Conservation (phyloP, 2,113 vertebrate species). For the Thunnus thynnus region DNA sequence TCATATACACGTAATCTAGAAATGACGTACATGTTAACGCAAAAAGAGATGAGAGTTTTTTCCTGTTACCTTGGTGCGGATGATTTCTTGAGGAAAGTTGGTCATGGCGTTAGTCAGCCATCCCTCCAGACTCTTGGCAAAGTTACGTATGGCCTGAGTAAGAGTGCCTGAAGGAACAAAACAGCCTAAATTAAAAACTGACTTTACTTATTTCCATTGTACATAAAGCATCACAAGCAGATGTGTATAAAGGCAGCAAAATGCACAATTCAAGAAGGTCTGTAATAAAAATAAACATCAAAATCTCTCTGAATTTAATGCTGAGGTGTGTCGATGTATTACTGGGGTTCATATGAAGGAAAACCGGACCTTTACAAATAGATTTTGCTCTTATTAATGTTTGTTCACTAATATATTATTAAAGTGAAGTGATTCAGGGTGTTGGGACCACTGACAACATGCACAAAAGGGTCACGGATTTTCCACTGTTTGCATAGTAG, state of each 20-base stretch:
- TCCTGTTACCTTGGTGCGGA: conserved; percentile 92
- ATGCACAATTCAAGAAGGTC: background rate
- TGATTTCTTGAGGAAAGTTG: conserved; percentile 92
- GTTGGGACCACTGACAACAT: too few species aligned
- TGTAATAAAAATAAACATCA: too few species aligned
- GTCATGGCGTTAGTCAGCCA: conserved; percentile 97
- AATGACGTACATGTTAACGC: background rate
- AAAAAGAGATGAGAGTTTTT: background rate
- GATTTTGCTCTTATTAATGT: too few species aligned
- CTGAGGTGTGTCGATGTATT: too few species aligned
- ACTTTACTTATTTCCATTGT: background rate
- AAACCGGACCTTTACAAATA: too few species aligned
- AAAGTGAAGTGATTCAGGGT: too few species aligned
- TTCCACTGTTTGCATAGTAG: too few species aligned
- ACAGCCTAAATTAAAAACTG: conserved; percentile 25
- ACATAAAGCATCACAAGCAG: background rate
- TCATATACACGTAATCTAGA: background rate
- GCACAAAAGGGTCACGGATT: too few species aligned
- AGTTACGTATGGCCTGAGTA: conserved; percentile 97
- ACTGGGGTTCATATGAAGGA: too few species aligned
- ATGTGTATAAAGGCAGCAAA: background rate
- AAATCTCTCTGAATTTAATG: too few species aligned
- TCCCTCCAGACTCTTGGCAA: conserved; percentile 97
- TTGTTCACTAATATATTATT: too few species aligned
- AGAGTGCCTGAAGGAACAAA: conserved; percentile 88